Percentiles rank a stretch among this genome's conserved stretches.
Conservation (phyloP, 92 coral and sea anemone species). For the Parazoanthus swiftii region DNA sequence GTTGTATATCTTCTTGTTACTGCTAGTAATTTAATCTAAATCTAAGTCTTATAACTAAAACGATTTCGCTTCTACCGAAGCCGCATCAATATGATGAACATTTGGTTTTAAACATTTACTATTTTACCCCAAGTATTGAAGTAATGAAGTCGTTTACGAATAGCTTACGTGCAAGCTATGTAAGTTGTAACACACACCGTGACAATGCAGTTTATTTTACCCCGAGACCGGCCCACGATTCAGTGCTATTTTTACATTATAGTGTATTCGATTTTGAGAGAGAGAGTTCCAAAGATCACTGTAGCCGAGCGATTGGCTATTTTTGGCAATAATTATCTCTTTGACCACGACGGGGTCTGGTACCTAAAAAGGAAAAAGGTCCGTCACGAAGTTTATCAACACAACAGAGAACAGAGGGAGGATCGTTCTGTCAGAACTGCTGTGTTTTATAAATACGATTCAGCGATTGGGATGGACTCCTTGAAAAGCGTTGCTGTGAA, state of each 20-base stretch:
- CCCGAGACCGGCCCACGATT: background rate
- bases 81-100: too few species aligned
- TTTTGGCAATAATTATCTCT: background rate
- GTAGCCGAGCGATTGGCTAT: background rate
- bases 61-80: too few species aligned
- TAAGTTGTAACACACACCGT: too few species aligned
- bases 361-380: conserved; percentile 19
- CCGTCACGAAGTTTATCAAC: background rate
- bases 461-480: conserved; percentile 63
- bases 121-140: too few species aligned
- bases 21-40: too few species aligned
- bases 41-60: too few species aligned
- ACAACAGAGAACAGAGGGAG: background rate
- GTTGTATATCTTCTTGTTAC: too few species aligned
- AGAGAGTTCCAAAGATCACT: too few species aligned
- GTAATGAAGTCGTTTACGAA: too few species aligned
- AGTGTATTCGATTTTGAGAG: background rate
- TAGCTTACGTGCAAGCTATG: too few species aligned
- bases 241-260: too few species aligned
- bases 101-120: too few species aligned
- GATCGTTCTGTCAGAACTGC: background rate
- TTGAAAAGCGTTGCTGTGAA: conserved; percentile 84
- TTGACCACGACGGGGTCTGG: conserved; percentile 21
- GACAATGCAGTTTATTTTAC: background rate
- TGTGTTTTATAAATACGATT: background rate